Evolutionary conservation across 2,888 invertebrate species (phyloP), one percentile per base, ranked within the genome.

Genomic region (Leptarthrus brevirostris): DNA sequence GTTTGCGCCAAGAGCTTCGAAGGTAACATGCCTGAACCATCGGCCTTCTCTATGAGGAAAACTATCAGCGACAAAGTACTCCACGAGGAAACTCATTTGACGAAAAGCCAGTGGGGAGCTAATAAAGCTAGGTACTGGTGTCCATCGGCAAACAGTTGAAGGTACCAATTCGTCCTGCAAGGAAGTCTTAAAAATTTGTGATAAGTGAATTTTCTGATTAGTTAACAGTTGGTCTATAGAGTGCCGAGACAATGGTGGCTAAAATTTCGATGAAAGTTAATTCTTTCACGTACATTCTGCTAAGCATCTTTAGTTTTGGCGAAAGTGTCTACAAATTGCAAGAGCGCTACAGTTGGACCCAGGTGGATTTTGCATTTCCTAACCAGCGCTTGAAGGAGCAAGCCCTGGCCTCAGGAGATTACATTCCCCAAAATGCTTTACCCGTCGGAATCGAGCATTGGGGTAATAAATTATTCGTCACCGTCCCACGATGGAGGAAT

Each of bases 381-480:
- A 89, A 88, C 77, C 86, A 88, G 18, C 84, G 86, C 64, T 85
- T 88, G 6, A 89, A 90, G 79, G 87, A 89, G 77, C 87, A 89
- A 76, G 93, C 92, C 0, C 83, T 93, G 6, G 82, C 87, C 44
- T 88, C 87, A 0, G 91, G 91, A 3, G 89, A 89, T 56, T 90
- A 90, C 77, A 88, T 92, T 8, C 93, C 92, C 0, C 91, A 92
- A 81, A 94, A 94, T 81, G 92, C 90, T 69, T 85, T 94, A 1
- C 94, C 94, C 0, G 93, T 94, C 1, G 95, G 94, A 18, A 89
- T 95, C 26, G 94, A 95, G 82, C 86, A 93, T 74, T 93, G 91
- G 90, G 88, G 87, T 76, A 90, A 93, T 81, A 93, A 93, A 78
- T 86, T 95, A n/a, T 95, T 94, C 82, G 89, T 95, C 22, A 90